Conservation (phyloP, 2,888 invertebrate species). For the Thyatira batis region DNA sequence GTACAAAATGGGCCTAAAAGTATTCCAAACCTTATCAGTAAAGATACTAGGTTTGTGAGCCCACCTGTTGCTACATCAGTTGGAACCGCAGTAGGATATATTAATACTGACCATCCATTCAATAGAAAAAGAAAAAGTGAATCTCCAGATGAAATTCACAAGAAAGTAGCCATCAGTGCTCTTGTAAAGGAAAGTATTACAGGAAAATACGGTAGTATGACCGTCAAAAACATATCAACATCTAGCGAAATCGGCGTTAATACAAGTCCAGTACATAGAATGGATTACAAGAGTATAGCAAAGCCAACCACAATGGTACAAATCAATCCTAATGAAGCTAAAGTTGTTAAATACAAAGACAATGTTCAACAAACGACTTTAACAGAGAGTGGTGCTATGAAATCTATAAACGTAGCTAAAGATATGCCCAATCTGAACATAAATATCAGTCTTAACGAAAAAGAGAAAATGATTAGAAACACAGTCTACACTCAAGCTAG, state of each 20-base stretch:
- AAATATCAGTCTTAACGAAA: conserved; percentile 25
- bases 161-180: conserved; percentile 36
- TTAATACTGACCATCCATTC: conserved; percentile 20
- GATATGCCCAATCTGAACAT: not conserved
- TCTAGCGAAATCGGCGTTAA: conserved; percentile 41
- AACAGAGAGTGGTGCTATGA: not conserved
- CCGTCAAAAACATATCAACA: conserved; percentile 33
- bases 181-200: conserved; percentile 22
- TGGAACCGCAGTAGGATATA: conserved; percentile 16
- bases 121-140: conserved; percentile 67
- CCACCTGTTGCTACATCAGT: conserved; percentile 19
- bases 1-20: conserved; percentile 6
- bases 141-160: conserved; percentile 62
- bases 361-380: conserved; percentile 10
- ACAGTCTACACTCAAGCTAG: conserved; percentile 72
- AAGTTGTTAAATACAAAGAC: not conserved
- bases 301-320: conserved; percentile 22
- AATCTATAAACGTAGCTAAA: conserved; percentile 14
- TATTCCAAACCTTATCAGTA: conserved; percentile 11
- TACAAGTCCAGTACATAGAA: conserved; percentile 41
- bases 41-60: conserved; percentile 10
- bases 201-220: conserved; percentile 20
- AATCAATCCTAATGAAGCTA: conserved; percentile 20
- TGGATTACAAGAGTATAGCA: conserved; percentile 23
- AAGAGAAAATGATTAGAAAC: conserved; percentile 65